phyloP scores from a whole-genome alignment of 2,113 vertebrate genomes.

The Thamnaconus septentrionalis region DNA sequence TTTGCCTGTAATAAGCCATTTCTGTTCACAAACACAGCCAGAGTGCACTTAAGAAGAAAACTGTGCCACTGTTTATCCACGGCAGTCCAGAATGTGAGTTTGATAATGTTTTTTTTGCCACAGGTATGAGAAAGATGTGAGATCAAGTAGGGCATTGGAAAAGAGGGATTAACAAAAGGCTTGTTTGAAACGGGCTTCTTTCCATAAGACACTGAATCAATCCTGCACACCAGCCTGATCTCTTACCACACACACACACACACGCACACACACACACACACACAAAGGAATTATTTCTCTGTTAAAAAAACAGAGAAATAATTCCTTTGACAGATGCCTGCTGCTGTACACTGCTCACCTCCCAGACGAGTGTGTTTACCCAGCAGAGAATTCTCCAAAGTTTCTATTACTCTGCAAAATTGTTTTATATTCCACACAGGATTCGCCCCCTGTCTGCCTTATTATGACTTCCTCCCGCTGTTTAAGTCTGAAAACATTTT shows the following conservation, averaged over 20 bases:
- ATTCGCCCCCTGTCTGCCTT: slow-evolving; percentile 17
- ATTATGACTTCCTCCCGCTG: slow-evolving; percentile 21
- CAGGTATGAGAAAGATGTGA: no score
- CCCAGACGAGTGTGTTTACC: slow-evolving; percentile 7
- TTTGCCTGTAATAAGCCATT: no score
- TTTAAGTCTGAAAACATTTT: slow-evolving; percentile 10
- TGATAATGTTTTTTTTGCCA: no score
- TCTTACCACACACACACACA: neutral
- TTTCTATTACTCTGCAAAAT: slow-evolving; percentile 35
- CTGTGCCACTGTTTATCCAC: no score
- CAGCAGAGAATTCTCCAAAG: slow-evolving; percentile 11
- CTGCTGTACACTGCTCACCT: slow-evolving; percentile 20
- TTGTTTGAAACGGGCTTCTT: no score
- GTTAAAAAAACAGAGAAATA: slow-evolving; percentile 12
- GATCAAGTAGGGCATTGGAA: no score
- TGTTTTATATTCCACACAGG: slow-evolving; percentile 24
- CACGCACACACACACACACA: slow-evolving; percentile 6
- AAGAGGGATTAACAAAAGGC: neutral
- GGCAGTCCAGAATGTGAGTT: no score
- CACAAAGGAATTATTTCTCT: slow-evolving; percentile 17
- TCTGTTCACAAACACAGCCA: no score
- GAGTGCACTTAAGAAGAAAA: no score
- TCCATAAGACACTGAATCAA: no score
- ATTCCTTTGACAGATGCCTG: slow-evolving; percentile 31
- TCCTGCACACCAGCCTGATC: no score